These are phyloP conservation scores for Luehdorfia chinensis DNA, from an alignment of 1,140 invertebrate species.

Conservation along the genomic window DNA sequence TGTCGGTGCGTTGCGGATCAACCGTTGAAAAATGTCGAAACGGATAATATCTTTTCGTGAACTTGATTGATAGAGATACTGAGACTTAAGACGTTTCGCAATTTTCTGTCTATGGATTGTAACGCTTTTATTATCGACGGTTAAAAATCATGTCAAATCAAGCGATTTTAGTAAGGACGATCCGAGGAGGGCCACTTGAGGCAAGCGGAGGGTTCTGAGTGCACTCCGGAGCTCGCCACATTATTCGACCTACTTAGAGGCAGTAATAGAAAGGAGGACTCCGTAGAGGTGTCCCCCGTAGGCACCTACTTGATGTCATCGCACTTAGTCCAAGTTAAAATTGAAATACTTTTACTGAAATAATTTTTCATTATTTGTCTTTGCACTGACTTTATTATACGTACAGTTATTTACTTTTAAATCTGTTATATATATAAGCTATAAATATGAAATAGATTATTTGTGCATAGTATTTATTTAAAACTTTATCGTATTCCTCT, in stretches of 20 bases:
- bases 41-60: conserved; percentile 8
- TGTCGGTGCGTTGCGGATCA: conserved; percentile 12
- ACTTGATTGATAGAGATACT: conserved; percentile 5
- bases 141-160: conserved; percentile 76
- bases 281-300: conserved; percentile 45
- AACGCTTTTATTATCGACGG: conserved; percentile 54
- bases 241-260: conserved; percentile 74
- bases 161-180: conserved; percentile 67
- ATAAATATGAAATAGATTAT: too few relatives aligned
- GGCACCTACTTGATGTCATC: conserved; percentile 48
- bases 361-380: too few relatives aligned
- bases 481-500: too few relatives aligned
- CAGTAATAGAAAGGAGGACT: conserved; percentile 38
- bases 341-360: background rate
- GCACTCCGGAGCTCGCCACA: conserved; percentile 60
- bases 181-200: conserved; percentile 49
- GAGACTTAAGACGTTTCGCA: background rate
- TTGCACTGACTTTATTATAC: background rate
- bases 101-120: conserved; percentile 17
- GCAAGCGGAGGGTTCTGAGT: conserved; percentile 45
- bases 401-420: background rate
- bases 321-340: conserved; percentile 18
- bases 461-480: too few relatives aligned
- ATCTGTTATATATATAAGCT: conserved; percentile 33
- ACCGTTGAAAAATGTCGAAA: conserved; percentile 10